Percentiles rank a stretch among this genome's conserved stretches.
phyloP scores from a whole-genome alignment of 2,888 invertebrate species.

The Metacarcinus magister region DNA sequence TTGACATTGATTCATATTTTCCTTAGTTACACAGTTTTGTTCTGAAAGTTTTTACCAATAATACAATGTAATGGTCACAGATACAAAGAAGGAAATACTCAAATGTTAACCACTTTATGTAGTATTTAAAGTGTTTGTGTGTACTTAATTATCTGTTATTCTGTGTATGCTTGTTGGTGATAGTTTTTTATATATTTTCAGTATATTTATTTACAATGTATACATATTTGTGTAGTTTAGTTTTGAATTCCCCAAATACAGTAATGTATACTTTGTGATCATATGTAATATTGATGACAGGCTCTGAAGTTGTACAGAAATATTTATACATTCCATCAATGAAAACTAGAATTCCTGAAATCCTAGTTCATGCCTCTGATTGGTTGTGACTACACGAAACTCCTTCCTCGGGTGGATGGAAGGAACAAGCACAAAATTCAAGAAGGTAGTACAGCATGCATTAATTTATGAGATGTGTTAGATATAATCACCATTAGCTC shows the following conservation, averaged over 20 bases:
- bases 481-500: background rate
- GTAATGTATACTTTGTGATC: background rate
- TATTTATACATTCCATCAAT: background rate
- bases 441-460: background rate
- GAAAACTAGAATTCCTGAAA: background rate
- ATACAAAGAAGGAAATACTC: background rate
- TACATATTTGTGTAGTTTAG: background rate
- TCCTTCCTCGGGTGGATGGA: background rate
- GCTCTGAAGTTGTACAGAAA: background rate
- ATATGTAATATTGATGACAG: background rate
- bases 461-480: background rate
- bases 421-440: background rate
- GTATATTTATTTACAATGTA: background rate
- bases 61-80: background rate
- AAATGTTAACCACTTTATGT: background rate
- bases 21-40: background rate
- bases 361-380: background rate
- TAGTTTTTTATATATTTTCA: background rate
- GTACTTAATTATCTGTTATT: constrained; percentile 20
- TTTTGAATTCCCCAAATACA: background rate
- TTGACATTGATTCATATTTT: background rate
- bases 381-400: background rate
- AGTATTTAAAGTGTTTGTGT: background rate
- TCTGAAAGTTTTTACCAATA: too few species aligned
- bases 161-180: background rate